These are phyloP conservation scores for Metopolophium dirhodum DNA, from an alignment of 1,140 invertebrate genomes.

Conservation along the genomic window DNA sequence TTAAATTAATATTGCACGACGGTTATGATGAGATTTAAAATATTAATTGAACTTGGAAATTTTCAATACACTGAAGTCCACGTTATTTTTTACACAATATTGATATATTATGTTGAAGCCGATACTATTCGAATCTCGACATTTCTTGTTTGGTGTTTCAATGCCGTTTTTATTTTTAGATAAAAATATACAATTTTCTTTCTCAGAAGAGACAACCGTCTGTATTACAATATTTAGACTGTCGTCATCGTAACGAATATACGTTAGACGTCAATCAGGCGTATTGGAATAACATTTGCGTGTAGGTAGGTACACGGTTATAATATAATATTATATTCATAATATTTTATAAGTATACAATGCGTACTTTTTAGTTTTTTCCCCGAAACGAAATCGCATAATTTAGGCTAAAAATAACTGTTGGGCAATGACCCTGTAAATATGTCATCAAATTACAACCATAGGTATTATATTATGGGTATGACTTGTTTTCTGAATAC, in stretches of 20 bases:
- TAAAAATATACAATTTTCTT: neutral
- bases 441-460: neutral
- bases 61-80: neutral
- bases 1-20: neutral
- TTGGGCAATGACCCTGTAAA: neutral
- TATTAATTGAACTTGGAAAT: neutral
- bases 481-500: neutral
- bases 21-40: neutral
- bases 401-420: neutral
- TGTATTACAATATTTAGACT: neutral
- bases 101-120: neutral
- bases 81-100: neutral
- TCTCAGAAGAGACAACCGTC: neutral
- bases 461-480: neutral
- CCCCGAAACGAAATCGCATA: neutral
- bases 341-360: neutral
- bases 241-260: neutral
- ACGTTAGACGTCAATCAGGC: neutral
- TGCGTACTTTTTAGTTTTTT: neutral
- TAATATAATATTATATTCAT: neutral
- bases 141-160: neutral
- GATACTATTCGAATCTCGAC: neutral
- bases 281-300: neutral
- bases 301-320: neutral
- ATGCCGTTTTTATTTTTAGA: neutral